Base-by-base conservation (phyloP, 1,140 invertebrate genomes). In the Pteromalus puparum region DNA sequence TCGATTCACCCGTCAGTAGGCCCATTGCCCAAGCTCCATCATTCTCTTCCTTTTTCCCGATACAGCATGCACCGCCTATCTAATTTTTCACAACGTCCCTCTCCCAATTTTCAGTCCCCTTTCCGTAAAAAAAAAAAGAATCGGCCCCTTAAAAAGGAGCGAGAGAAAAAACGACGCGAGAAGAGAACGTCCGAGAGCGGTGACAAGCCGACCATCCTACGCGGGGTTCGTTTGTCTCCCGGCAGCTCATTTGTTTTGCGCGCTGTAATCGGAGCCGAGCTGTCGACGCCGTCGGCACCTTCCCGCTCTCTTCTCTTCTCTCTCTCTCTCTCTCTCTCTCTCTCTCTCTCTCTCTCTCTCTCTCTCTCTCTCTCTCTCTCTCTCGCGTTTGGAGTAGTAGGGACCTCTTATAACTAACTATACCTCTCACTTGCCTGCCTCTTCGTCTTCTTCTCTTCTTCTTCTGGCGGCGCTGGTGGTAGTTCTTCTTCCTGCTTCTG, bases 231-330 rank as follows among this genome's bases (percentile, higher is more conserved):
- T 86, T 82, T 83, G 83, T 86, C 86, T 87, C 81, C 38, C 38
- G 81, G 72, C 75, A 67, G 81, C 87, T 91, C 89, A 88, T 91
- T 91, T 90, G 89, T 91, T 90, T 90, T 86, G 86, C 46, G 86
- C 75, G 77, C 81, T 85, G 88, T 89, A 89, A 89, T 87, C 85
- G 78, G 85, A 90, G 87, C 83, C 82, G 80, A 67, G 85, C 86
- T 90, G 87, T 89, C 88, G 88, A 87, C 88, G 82, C 88, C 86
- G 86, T n/a, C 88, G 84, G 83, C 88, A 88, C 89, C 88, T 88
- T 84, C 78, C 79, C n/a, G n/a, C n/a, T n/a, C n/a, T n/a, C n/a
- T n/a, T n/a, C n/a, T n/a, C n/a, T n/a, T n/a, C n/a, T n/a, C n/a
- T 46, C 85, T 21, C 21, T 48, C 78, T 85, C 65, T 30, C 48